phyloP scores from a whole-genome alignment of 2,888 invertebrate genomes.

The Rhamphomyia laevipes region DNA sequence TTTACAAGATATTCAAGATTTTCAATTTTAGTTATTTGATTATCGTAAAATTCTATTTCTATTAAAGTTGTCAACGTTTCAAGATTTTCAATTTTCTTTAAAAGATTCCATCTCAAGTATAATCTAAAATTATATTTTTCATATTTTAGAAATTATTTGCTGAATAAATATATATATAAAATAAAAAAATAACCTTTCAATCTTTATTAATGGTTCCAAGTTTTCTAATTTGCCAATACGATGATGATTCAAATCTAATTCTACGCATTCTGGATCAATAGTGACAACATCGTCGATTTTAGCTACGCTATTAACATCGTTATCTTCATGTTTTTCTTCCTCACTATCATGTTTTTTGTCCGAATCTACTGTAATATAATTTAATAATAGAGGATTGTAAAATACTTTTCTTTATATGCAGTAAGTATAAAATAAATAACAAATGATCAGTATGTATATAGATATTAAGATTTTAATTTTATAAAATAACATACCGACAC shows the following conservation, averaged over 20 bases:
- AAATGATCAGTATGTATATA: too few relatives aligned
- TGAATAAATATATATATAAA: too few relatives aligned
- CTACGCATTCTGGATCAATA: conserved; percentile 33
- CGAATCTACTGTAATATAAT: neutral
- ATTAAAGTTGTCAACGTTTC: conserved; percentile 59
- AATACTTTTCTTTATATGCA: too few relatives aligned
- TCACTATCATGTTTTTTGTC: neutral
- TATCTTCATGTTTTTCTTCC: neutral
- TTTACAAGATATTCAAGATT: conserved; percentile 78
- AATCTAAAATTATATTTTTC: conserved; percentile 39
- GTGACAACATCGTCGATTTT: conserved; percentile 6
- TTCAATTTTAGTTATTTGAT: conserved; percentile 86
- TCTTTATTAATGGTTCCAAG: conserved; percentile 46
- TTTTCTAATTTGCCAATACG: neutral
- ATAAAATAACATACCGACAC: too few relatives aligned
- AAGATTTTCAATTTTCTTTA: conserved; percentile 88
- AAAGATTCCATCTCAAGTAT: conserved; percentile 87
- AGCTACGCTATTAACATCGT: neutral
- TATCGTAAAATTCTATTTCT: conserved; percentile 93
- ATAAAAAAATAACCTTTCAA: conserved; percentile 46
- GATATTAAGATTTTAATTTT: too few relatives aligned
- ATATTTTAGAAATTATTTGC: too few relatives aligned
- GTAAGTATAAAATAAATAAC: too few relatives aligned
- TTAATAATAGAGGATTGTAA: too few relatives aligned
- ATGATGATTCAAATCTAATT: conserved; percentile 81